Percentiles rank a stretch among this genome's conserved stretches.
phyloP scores from a whole-genome alignment of 1,140 invertebrate species.

The Pseudomyrmex concolor region DNA sequence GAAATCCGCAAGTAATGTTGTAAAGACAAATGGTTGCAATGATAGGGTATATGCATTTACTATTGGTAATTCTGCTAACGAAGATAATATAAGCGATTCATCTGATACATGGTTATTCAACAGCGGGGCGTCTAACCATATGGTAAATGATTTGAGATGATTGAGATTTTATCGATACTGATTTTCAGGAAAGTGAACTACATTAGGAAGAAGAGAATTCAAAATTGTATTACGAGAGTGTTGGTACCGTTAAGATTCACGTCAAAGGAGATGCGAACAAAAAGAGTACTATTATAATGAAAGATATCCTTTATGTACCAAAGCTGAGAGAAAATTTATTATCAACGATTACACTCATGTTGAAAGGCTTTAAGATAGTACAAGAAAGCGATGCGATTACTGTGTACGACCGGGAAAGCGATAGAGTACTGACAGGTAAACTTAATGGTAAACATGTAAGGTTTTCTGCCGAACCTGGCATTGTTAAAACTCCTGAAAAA shows the following conservation, averaged over 20 bases:
- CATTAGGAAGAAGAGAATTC: neutral
- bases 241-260: neutral
- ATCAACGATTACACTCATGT: conserved; percentile 13
- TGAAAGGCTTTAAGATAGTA: conserved; percentile 8
- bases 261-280: neutral
- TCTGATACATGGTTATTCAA: neutral
- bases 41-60: conserved; percentile 14
- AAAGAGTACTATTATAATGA: neutral
- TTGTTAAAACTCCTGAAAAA: neutral
- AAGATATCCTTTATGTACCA: neutral
- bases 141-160: conserved; percentile 19
- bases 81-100: conserved; percentile 1
- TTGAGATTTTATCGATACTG: neutral
- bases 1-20: conserved; percentile 3
- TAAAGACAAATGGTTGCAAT: neutral
- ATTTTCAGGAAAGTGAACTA: conserved; percentile 13
- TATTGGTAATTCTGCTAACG: neutral
- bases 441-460: neutral
- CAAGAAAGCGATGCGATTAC: neutral
- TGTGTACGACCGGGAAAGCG: neutral
- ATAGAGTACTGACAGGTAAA: neutral
- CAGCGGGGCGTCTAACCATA: conserved; percentile 23
- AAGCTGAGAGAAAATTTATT: conserved; percentile 1
- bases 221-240: neutral
- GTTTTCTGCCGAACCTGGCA: neutral